Evolutionary conservation across 2,113 vertebrate species (phyloP).

Genomic region (Axis porcinus): DNA sequence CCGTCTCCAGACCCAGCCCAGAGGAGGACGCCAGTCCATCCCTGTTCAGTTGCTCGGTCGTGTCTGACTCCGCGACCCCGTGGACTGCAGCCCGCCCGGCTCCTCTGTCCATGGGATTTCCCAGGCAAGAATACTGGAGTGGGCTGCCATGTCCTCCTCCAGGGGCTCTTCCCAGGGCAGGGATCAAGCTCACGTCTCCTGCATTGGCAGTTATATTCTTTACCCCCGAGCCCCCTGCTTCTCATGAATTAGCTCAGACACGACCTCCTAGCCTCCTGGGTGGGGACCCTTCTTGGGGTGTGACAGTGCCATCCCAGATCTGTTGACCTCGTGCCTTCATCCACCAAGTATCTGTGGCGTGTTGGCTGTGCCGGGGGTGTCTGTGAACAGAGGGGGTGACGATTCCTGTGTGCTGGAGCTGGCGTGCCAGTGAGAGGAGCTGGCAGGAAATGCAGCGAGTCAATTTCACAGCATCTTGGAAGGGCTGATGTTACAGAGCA

Average conservation of each 20-base stretch:
- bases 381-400: background rate
- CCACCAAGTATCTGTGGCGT: too few species aligned
- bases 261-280: background rate
- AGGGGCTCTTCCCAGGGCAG: background rate
- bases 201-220: background rate
- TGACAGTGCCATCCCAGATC: background rate
- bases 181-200: background rate
- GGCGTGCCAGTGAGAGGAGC: background rate
- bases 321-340: background rate
- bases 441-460: fast-evolving
- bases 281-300: background rate
- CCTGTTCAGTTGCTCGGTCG: background rate
- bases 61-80: background rate
- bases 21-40: fast-evolving
- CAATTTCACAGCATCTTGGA: fast-evolving
- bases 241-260: fast-evolving
- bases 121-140: background rate
- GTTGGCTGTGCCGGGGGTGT: fast-evolving
- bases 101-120: background rate
- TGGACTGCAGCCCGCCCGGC: background rate
- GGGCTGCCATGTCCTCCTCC: background rate
- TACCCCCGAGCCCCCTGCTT: background rate
- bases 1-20: fast-evolving
- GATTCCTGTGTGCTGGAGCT: background rate
- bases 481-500: background rate